Evolutionary conservation across 1,140 invertebrate species (phyloP).

Genomic region (Anoplophora glabripennis): DNA sequence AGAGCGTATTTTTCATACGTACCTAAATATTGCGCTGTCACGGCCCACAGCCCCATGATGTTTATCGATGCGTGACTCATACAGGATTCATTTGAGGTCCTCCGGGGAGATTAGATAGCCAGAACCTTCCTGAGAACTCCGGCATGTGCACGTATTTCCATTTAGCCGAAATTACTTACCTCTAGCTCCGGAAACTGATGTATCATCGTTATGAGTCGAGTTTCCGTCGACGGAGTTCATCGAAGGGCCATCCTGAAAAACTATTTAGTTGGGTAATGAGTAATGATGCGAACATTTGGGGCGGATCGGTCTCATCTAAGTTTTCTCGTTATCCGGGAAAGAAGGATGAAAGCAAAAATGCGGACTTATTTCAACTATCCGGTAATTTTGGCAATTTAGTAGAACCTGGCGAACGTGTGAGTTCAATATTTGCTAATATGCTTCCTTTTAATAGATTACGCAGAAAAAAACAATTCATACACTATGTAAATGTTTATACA

Average conservation of each 20-base stretch:
- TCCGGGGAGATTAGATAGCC: neutral
- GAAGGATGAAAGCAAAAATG: too few species aligned
- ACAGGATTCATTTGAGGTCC: constrained; percentile 4
- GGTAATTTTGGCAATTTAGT: neutral
- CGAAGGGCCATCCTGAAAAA: neutral
- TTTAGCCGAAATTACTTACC: neutral
- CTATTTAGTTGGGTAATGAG: neutral
- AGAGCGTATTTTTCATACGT: too few species aligned
- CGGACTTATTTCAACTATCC: too few species aligned
- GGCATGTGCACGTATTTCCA: neutral
- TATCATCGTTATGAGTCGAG: neutral
- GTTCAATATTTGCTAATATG: neutral
- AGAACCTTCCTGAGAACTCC: neutral
- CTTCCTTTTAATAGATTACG: neutral
- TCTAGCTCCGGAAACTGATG: neutral
- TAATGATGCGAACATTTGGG: neutral
- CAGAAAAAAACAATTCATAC: constrained; percentile 1
- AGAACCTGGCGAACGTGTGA: neutral
- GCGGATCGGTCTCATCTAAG: neutral
- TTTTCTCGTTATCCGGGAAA: neutral
- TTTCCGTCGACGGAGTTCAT: neutral
- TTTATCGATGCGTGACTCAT: constrained; percentile 2
- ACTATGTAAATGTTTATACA: too few species aligned
- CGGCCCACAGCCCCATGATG: neutral
- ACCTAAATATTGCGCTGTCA: neutral